Percentiles rank a stretch among this genome's conserved stretches.
phyloP scores from a whole-genome alignment of 2,888 invertebrate species.

The Uloborus plumipes region DNA sequence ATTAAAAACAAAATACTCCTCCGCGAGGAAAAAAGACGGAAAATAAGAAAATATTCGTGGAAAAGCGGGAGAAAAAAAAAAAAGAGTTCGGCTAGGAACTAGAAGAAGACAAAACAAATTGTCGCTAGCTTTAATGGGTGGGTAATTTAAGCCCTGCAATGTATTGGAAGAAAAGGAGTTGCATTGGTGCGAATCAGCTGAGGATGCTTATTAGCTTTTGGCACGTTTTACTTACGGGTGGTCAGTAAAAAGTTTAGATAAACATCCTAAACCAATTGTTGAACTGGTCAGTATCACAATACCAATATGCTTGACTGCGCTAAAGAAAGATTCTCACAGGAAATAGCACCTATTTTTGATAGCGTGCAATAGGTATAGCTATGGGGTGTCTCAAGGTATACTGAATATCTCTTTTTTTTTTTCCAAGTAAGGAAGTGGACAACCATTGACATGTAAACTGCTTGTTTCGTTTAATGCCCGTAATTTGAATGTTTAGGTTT shows the following conservation, averaged over 20 bases:
- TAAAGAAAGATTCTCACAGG: no score
- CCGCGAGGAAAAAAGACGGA: conserved; percentile 10
- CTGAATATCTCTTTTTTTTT: no score
- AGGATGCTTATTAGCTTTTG: conserved; percentile 57
- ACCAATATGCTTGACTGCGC: no score
- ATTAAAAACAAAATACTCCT: conserved; percentile 44
- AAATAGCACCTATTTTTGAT: no score
- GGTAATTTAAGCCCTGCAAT: conserved; percentile 43
- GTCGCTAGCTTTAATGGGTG: conserved; percentile 62
- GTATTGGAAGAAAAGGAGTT: conserved; percentile 40
- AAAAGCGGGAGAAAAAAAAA: background rate
- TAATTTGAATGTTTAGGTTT: no score
- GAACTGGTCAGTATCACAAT: no score
- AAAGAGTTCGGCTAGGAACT: background rate
- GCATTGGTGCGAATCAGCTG: conserved; percentile 49
- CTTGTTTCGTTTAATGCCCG: no score
- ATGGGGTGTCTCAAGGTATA: no score
- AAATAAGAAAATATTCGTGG: conserved; percentile 14
- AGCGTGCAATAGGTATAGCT: no score
- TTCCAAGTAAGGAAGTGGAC: no score
- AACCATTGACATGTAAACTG: no score
- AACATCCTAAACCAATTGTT: conserved; percentile 36
- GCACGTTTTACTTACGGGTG: conserved; percentile 56
- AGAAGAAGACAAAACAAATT: conserved; percentile 50
- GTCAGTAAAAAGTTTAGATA: conserved; percentile 41